phyloP scores from a whole-genome alignment of 2,113 vertebrate genomes.

The Amazona vittata region DNA sequence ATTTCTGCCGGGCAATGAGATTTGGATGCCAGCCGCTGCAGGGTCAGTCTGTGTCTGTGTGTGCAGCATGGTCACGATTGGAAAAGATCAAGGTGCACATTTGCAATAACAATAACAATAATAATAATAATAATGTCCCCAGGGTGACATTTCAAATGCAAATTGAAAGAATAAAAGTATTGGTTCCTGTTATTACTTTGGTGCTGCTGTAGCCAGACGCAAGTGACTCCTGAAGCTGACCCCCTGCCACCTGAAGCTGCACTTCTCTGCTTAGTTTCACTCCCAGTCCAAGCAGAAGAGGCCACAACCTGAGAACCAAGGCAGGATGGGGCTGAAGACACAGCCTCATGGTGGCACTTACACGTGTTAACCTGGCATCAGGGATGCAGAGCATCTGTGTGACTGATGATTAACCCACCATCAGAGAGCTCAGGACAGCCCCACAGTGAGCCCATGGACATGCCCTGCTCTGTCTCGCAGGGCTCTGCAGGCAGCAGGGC shows the following conservation, averaged over 20 bases:
- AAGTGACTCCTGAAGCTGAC: background rate
- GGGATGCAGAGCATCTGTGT: background rate
- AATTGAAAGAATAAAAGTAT: slow-evolving; percentile 40
- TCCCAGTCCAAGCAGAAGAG: fast-evolving
- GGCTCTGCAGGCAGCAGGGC: background rate
- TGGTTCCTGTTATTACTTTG: slow-evolving; percentile 2
- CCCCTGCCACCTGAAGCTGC: background rate
- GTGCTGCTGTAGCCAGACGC: background rate
- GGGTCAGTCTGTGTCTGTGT: background rate
- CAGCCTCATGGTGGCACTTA: background rate
- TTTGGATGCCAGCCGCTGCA: background rate
- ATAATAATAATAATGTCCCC: background rate
- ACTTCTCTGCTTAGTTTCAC: background rate
- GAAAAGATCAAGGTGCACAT: background rate
- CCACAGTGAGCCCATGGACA: background rate
- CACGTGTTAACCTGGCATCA: background rate
- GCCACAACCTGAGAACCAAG: background rate
- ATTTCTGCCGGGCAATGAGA: background rate
- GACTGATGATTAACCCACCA: background rate
- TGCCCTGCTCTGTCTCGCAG: fast-evolving
- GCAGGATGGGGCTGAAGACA: background rate
- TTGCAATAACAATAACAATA: background rate
- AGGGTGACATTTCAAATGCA: slow-evolving; percentile 26
- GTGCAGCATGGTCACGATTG: background rate
- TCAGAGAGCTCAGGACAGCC: background rate